Base-by-base conservation (phyloP, 2,797 vertebrate genomes). In the Myotis vivesi region DNA sequence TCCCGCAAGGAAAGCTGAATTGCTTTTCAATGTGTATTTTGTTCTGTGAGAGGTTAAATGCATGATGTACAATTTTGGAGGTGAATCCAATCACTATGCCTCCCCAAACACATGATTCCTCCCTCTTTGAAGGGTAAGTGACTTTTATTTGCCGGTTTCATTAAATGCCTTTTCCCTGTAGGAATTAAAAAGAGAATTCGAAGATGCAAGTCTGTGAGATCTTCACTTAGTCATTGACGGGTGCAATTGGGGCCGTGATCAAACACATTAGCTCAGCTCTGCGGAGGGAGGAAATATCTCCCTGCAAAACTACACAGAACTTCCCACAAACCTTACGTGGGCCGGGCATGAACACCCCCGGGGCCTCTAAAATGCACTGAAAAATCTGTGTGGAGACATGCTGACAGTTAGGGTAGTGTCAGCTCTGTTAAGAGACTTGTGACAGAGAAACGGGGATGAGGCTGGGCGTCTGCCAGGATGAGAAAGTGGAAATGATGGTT, bases 221-320 rank as follows among this genome's bases (percentile, higher is more conserved):
- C 59, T 76, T 64, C 41, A 23, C 71, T 95, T 91, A 92, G 88
- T 95, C 88, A 88, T 16, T 92, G 89, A 94, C 49, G 53, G 62
- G 30, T 71, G 38, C 33, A 10, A 33, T 81, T 13, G 17, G 73
- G 87, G 64, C 53, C 71, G 23, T 16, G 89, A 80, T 84, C 83
- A 80, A 94, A 94, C 41, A 79, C 81, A 73, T 83, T 41, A 89
- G 77, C 82, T 87, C 62, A 59, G 30, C 44, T 95, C 51, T 57
- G 38, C 64, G 25, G 23, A 91, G 51, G 33, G 71, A 88, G 79
- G 71, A 94, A 85, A 38, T 11, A 49, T 12, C 75, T 94, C 49
- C 2, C 30, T 38, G 68, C 22, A 84, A 79, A 64, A n/a, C 28
- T 57, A 41, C 22, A 84, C 87, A 68, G 68, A 57, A 20, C 15